Base-by-base conservation (phyloP, 2,797 vertebrate genomes). In the Taenioides sp. region DNA sequence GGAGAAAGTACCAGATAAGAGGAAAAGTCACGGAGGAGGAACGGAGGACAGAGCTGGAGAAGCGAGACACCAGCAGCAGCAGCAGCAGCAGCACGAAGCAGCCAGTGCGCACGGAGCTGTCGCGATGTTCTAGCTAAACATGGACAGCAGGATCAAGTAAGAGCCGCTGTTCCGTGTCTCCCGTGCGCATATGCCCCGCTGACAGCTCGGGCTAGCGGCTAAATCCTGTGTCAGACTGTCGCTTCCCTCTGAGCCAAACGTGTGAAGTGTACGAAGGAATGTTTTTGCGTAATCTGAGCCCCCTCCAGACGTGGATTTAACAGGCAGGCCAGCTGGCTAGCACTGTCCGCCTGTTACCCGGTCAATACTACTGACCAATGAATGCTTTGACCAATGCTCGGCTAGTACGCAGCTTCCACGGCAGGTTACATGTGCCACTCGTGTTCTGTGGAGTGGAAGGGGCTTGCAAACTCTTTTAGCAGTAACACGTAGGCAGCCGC, bases 81-180 rank as follows among this genome's bases (percentile, higher is more conserved):
- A 4, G 31, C 12, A 47, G 14, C 14, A 16, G 14, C 14, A 14
- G 43, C 40, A 12, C 40, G 10, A 2, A 47, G 12, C 14, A 16
- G 40, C 40, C 40, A 85, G 88, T 86, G 83, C 87, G 86, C 84
- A 71, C 77, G 67, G 87, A 87, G 83, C 91, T 88, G 93, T 89
- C 93, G 95, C 93, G 93, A 97, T 97, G 96, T 86, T 90, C 91
- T 95, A 88, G 80, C 89, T 37, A 82, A 93, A 87, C 94, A 98
- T 98, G 96, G 96, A 97, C 93, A 91, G 95, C 95, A 94, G 96
- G 92, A 93, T 95, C 92, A 96, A 95, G 96, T 96, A 95, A 96
- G 11, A 62, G 60, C 54, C 52, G 22, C 22, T 22, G 10, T 55
- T 52, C 50, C 5, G 18, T 7, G 50, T 52, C 50, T n/a, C 17